Base-by-base conservation (phyloP, 2,888 invertebrate genomes). In the Matsumyia berberina region DNA sequence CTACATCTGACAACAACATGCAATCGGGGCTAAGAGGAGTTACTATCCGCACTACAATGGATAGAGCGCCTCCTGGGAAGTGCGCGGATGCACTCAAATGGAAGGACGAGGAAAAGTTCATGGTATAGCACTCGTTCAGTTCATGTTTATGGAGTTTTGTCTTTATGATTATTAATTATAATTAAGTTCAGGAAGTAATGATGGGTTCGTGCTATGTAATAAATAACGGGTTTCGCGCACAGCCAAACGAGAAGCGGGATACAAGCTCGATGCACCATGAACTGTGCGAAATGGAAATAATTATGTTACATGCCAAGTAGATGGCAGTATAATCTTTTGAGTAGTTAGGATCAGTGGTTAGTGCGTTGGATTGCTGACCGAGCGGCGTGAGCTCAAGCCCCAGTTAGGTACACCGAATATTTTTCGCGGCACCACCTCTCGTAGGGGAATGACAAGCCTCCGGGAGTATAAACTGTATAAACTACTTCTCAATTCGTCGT, bases 131-230 rank as follows among this genome's bases (percentile, higher is more conserved):
- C 57, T 79, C 39, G 62, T 53, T 58, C 31, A 12, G 79, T 62
- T 74, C 73, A 77, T 79, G 57, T 67, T 79, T 64, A 69, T 79
- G 83, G 69, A 79, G 73, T 70, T 85, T 73, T 85, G 69, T 74
- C 74, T 80, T 85, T 74, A 74, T 69, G 79, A 79, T 80, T 80
- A 85, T 85, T 80, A 85, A 85, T 83, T 83, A 83, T 79, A 83
- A 83, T 83, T 83, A 83, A 83, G 78, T 73, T 82, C 66, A 67
- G 82, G 77, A 82, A 82, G 77, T 77, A 82, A 82, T 82, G 69
- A 82, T 62, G 67, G 62, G 67, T 83, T 83, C 79, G 79, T 83
- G 78, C 67, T 79, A 49, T 79, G 64, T 64, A 77, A 69, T 64
- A 58, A 70, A 72, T 82, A 35, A 64, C 15, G 33, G 60, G 39